Base-by-base conservation (phyloP, 2,888 invertebrate genomes). In the Tolmerus cingulatus region DNA sequence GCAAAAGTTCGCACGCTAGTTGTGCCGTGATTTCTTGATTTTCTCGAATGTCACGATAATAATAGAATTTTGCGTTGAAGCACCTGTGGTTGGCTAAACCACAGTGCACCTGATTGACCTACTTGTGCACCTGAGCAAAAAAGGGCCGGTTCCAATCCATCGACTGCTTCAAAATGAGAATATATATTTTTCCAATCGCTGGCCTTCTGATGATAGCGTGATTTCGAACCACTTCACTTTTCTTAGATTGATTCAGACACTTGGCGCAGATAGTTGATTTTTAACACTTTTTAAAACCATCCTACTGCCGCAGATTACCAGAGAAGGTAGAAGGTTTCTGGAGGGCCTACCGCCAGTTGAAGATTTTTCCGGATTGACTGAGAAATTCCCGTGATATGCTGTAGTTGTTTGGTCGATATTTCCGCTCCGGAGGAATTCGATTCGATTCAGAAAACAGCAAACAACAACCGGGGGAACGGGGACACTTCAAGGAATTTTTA, bases 181-280 rank as follows among this genome's bases (percentile, higher is more conserved):
- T 57, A 55, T 55, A 57, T 16, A 9, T 66, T 66, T 66, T 23
- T 82, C 30, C 57, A 82, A 23, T 37, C n/a, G 19, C 34, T 57
- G 37, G 51, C 19, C 57, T 66, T 37, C 37, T 19, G 46, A 55
- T 46, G 66, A 30, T 82, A 82, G 82, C 82, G 82, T 82, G 82
- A 57, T 82, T 51, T 46, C 34, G 57, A 23, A 82, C 82, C 82
- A 82, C 82, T 82, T 82, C 82, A 82, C 82, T 82, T 82, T 66
- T 40, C 66, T 82, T 19, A 82, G 82, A 82, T 82, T 82, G 82
- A 66, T 82, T 82, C 57, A 66, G 19, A 66, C 37, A 30, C 34
- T 55, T 57, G 57, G 37, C 37, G 34, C 34, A 34, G 37, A 57
- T 34, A 37, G 37, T 82, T 66, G 66, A 57, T 16, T 82, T 81